A percentile compares a stretch with the other conserved stretches of the same genome.
Conservation (phyloP, 2,113 vertebrate genomes). For the Jaculus jaculus region DNA sequence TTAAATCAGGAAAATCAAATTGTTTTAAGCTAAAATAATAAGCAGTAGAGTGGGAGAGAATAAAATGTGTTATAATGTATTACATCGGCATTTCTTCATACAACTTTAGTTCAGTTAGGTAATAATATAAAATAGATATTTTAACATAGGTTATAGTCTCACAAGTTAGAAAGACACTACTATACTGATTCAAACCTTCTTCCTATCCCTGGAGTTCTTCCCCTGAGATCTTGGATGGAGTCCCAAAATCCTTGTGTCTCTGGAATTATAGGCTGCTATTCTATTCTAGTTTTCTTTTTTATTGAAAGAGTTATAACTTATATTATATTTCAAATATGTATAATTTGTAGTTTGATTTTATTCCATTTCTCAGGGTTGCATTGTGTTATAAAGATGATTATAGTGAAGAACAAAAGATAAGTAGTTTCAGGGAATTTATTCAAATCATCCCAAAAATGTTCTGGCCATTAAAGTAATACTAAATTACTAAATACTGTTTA, state of each 20-base stretch:
- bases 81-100: not conserved
- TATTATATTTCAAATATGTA: not conserved
- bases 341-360: not conserved
- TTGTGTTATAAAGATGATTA: slow-evolving; percentile 7
- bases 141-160: not conserved
- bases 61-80: not conserved
- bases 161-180: not conserved
- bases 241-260: not conserved
- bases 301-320: not conserved
- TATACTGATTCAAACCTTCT: not conserved
- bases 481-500: slow-evolving; percentile 35
- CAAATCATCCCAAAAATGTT: slow-evolving; percentile 1
- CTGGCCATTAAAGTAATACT: not conserved
- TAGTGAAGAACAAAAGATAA: not conserved
- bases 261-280: not conserved
- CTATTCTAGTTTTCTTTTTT: not conserved
- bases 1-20: slow-evolving; percentile 5
- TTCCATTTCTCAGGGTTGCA: not conserved
- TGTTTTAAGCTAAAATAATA: not conserved
- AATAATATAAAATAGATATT: not conserved
- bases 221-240: not conserved
- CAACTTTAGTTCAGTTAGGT: not conserved
- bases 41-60: not conserved
- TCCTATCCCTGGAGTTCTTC: not conserved
- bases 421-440: slow-evolving; percentile 10